These are phyloP conservation scores for Phaetusa simplex DNA, from an alignment of 2,113 vertebrate species.

Conservation along the genomic window DNA sequence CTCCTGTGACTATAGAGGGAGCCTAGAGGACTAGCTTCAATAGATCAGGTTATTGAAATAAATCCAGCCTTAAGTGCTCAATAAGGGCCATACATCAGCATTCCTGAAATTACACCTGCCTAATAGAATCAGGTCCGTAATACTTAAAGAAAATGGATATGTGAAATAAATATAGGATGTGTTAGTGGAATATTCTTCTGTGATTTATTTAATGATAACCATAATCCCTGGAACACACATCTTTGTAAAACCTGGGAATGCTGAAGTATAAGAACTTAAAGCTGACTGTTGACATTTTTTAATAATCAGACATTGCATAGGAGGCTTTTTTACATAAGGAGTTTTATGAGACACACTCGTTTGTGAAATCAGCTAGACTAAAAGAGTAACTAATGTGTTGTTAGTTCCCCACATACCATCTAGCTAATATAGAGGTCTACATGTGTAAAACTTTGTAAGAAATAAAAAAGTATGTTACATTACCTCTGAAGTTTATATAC, in stretches of 20 bases:
- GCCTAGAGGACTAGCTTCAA: not conserved
- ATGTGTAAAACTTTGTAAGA: not conserved
- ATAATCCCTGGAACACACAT: not conserved
- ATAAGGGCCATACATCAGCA: not conserved
- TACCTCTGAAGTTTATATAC: not conserved
- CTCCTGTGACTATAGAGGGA: not conserved
- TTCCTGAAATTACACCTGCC: slow-evolving; percentile 19
- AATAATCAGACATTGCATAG: not conserved
- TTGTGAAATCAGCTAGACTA: not conserved
- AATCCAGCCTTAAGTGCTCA: not conserved
- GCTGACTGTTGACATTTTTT: not conserved
- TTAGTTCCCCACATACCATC: not conserved
- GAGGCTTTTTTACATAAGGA: not conserved
- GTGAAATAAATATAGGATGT: not conserved
- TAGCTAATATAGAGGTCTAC: not conserved
- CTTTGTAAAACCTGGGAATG: slow-evolving; percentile 16
- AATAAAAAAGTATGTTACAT: not conserved
- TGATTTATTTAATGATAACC: slow-evolving; percentile 15
- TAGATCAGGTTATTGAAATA: not conserved
- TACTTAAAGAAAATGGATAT: not conserved
- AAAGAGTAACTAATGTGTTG: not conserved
- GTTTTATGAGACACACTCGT: not conserved
- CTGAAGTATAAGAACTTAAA: not conserved
- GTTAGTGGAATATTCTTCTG: not conserved
- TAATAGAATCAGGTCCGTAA: not conserved